phyloP scores from a whole-genome alignment of 2,113 vertebrate species.

The Rhynchomys soricoides region DNA sequence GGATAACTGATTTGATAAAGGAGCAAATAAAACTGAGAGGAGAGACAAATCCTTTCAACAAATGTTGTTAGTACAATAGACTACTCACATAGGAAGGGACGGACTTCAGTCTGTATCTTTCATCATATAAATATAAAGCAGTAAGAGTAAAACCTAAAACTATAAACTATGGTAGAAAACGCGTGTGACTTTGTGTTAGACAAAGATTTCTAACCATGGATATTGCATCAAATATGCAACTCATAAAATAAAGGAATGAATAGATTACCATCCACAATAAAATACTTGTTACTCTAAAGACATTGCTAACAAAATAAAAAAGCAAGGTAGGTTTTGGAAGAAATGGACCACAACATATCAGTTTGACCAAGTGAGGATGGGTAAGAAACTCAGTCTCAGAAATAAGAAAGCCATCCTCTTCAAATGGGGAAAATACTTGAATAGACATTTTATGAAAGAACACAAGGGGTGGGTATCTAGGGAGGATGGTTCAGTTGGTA shows the following conservation, averaged over 20 bases:
- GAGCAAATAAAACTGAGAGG: neutral
- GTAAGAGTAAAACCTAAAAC: neutral
- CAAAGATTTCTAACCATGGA: neutral
- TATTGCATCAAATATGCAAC: neutral
- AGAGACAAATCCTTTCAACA: neutral
- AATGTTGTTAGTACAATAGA: neutral
- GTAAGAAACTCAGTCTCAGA: conserved; percentile 28
- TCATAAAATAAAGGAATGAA: conserved; percentile 20
- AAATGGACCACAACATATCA: neutral
- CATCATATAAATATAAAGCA: neutral
- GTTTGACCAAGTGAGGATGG: neutral
- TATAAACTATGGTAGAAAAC: neutral
- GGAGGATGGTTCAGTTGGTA: no score
- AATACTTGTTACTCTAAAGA: neutral
- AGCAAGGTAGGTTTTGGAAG: neutral
- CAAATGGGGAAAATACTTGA: neutral
- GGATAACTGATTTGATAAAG: neutral
- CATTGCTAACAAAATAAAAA: neutral
- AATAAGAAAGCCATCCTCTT: conserved; percentile 12
- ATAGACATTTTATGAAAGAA: neutral
- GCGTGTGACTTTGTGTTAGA: neutral
- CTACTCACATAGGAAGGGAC: neutral
- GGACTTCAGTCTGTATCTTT: neutral
- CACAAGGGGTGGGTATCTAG: no score
- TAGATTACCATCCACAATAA: neutral